A percentile compares a stretch with the other conserved stretches of the same genome.
Evolutionary conservation across 2,113 vertebrate genomes (phyloP).

Genomic region (Micronycteris hirsuta): DNA sequence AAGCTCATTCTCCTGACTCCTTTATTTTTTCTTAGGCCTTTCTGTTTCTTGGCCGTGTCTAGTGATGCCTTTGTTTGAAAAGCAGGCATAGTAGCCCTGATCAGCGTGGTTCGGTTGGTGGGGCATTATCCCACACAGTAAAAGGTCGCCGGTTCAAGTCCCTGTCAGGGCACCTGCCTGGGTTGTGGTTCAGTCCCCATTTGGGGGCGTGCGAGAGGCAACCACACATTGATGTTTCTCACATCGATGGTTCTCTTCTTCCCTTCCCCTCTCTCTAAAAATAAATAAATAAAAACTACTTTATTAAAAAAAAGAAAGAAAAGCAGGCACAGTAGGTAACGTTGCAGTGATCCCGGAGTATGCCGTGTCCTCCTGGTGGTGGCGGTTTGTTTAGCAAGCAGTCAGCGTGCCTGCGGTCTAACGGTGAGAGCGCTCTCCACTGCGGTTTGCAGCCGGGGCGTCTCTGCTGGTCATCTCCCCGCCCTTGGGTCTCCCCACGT

Average conservation of each 20-base stretch:
- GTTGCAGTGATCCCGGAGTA: background rate
- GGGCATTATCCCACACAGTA: too few species aligned
- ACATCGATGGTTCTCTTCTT: too few species aligned
- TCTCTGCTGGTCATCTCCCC: background rate
- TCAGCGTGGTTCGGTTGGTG: too few species aligned
- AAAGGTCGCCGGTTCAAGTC: too few species aligned
- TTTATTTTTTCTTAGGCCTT: background rate
- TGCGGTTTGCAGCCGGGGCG: rapidly evolving
- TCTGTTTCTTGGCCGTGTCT: background rate
- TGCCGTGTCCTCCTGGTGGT: background rate
- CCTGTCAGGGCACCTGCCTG: too few species aligned
- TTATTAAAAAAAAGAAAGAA: background rate
- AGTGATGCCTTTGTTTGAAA: background rate
- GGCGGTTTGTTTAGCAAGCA: background rate
- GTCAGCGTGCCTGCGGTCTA: background rate
- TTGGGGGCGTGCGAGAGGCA: too few species aligned
- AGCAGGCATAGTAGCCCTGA: background rate
- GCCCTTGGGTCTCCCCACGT: background rate
- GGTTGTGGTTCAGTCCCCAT: too few species aligned
- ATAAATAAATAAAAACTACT: too few species aligned
- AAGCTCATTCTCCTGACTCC: background rate
- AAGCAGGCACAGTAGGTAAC: background rate
- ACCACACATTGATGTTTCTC: too few species aligned
- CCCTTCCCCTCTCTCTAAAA: too few species aligned
- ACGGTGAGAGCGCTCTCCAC: background rate